Base-by-base conservation (phyloP, 2,888 invertebrate species). In the Trachelus troglodyta region DNA sequence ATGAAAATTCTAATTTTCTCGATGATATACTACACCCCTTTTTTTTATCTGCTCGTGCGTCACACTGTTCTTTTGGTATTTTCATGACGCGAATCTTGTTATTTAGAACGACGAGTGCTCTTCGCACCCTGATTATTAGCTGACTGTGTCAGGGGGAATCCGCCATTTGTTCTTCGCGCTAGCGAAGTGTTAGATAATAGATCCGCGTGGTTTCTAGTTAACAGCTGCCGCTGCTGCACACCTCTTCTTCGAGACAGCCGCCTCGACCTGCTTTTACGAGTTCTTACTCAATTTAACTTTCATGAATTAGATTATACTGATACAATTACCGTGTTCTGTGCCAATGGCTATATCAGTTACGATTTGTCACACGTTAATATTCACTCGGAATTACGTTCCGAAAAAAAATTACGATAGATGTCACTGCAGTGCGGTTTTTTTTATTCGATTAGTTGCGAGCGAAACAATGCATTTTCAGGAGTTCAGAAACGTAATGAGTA, bases 191-290 rank as follows among this genome's bases (percentile, higher is more conserved):
- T 56, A 56, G 56, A 56, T 56, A 56, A 56, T 56, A 3, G 9
- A 56, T 56, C 9, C 23, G 56, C 56, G 23, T 56, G 23, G 23
- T 56, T 56, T 35, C 35, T 35, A 35, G 35, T 35, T 56, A 56
- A 15, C 56, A 56, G 56, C 56, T 56, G 56, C 9, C 9, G 56
- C 56, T 23, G 9, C 56, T 71, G 11, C 33, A 71, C 23, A n/a
- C 23, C 11, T 15, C 71, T 33, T 33, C 4, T 30, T 71, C 11
- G 30, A 82, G 83, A 80, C 79, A 82, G 81, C 83, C 81, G 81
- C 87, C 87, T 87, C 86, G 88, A 88, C 86, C 87, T 82, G 85
- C 83, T 88, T 88, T 83, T 84, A 83, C 84, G 81, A 87, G 86
- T 84, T 84, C 80, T 83, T 83, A 83, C 84, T 84, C 85, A 84